Evolutionary conservation across 2,113 vertebrate genomes (phyloP).

Genomic region (Progne subis): DNA sequence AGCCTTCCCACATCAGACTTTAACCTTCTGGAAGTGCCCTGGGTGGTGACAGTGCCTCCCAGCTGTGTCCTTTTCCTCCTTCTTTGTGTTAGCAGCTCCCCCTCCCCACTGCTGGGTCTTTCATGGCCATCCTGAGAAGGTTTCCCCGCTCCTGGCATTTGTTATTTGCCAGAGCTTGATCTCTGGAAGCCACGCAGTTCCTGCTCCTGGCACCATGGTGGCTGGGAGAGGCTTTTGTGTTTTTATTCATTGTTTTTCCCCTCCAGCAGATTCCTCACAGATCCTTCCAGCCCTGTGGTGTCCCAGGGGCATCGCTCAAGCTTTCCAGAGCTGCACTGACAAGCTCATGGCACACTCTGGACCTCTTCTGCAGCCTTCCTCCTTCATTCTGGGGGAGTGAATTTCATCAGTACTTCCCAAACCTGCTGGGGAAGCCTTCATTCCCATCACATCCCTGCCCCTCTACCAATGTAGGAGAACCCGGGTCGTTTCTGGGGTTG

Average conservation of each 20-base stretch:
- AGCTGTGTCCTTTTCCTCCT: accelerated
- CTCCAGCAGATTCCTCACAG: background rate
- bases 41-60: accelerated
- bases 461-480: background rate
- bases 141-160: background rate
- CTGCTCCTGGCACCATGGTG: background rate
- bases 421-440: background rate
- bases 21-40: background rate
- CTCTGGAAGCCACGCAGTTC: background rate
- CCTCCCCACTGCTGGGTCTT: background rate
- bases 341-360: background rate
- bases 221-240: background rate
- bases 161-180: background rate
- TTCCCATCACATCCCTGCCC: background rate
- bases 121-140: background rate
- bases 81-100: accelerated
- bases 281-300: accelerated
- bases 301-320: background rate
- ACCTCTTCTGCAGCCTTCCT: background rate
- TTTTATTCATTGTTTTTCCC: background rate
- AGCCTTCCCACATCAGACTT: conserved; percentile 15
- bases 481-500: background rate
- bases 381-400: accelerated
- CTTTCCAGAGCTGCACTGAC: background rate
- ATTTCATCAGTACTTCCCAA: background rate